These are phyloP conservation scores for Shinisaurus crocodilurus DNA, from an alignment of 2,113 vertebrate species.

Conservation along the genomic window DNA sequence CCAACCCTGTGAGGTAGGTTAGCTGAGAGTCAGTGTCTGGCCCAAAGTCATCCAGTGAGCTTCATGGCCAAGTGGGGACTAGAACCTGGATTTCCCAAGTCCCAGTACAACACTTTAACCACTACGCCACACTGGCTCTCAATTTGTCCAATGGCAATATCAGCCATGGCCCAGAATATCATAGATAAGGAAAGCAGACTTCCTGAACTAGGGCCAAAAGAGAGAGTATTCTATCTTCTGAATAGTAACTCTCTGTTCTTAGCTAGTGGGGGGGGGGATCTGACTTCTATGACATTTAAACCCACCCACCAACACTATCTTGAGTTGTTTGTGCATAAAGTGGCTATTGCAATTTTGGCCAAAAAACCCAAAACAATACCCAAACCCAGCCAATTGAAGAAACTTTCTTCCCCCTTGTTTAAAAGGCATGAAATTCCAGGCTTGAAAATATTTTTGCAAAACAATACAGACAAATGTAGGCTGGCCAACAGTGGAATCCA, in stretches of 20 bases:
- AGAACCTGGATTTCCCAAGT: too few species aligned
- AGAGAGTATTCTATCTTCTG: background rate
- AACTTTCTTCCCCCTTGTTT: constrained; percentile 32
- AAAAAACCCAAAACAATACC: background rate
- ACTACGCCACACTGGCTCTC: too few species aligned
- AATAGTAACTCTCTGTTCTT: background rate
- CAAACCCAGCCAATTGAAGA: background rate
- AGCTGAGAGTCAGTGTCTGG: too few species aligned
- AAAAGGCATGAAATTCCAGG: constrained; percentile 51
- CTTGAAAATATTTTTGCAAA: constrained; percentile 53
- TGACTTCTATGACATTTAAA: background rate
- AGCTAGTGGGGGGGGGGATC: background rate
- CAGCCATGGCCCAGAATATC: background rate
- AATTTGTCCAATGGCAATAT: background rate
- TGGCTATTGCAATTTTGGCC: constrained; percentile 1
- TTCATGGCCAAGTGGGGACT: too few species aligned
- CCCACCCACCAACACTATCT: background rate
- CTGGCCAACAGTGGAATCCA: constrained; percentile 52
- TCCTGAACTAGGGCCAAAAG: background rate
- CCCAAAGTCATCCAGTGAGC: too few species aligned
- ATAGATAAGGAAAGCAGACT: background rate
- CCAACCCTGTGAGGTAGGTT: too few species aligned
- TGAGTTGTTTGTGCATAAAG: background rate
- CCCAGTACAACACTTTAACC: too few species aligned
- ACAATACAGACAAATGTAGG: constrained; percentile 54